A percentile compares a stretch with the other conserved stretches of the same genome.
These are phyloP conservation scores for Polypedilum pembai DNA, from an alignment of 1,140 invertebrate species.

Conservation along the genomic window DNA sequence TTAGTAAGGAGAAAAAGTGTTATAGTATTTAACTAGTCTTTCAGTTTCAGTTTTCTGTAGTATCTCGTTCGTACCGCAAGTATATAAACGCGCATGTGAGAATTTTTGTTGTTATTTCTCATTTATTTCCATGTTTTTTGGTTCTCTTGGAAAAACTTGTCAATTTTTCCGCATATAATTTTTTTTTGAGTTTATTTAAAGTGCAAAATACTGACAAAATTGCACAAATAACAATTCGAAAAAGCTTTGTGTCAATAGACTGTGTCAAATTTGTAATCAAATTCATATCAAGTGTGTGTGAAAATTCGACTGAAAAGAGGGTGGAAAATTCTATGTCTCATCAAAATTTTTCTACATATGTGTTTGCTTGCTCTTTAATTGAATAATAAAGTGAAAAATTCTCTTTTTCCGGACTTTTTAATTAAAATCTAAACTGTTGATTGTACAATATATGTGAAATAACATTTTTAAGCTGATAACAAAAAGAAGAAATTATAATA, in stretches of 20 bases:
- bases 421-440: no score
- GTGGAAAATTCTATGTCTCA: background rate
- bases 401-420: no score
- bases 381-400: no score
- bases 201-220: background rate
- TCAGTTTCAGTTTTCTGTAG: background rate
- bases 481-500: no score
- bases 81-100: background rate
- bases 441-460: no score
- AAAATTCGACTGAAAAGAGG: background rate
- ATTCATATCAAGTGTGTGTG: background rate
- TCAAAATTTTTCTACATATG: background rate
- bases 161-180: constrained; percentile 11
- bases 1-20: no score
- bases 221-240: background rate
- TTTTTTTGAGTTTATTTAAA: background rate
- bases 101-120: constrained; percentile 19
- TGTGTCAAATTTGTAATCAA: background rate
- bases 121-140: constrained; percentile 3
- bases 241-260: background rate
- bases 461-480: no score
- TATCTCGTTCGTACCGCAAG: background rate
- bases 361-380: no score
- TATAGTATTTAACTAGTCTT: no score
- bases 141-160: background rate